Base-by-base conservation (phyloP, 2,797 vertebrate species). In the Sebastes kiyomatsui region DNA sequence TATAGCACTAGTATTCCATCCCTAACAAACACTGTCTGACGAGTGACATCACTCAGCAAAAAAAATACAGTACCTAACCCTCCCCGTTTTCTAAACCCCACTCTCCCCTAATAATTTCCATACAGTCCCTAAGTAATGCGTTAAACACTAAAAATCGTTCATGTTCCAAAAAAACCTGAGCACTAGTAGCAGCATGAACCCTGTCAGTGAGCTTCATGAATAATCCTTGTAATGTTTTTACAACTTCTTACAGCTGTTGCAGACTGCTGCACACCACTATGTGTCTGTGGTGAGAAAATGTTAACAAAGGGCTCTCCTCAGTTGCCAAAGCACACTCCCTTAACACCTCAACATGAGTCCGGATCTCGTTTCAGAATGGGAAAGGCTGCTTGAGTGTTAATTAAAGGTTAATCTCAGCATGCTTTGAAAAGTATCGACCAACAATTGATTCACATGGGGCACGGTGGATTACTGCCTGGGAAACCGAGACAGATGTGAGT, bases 391-490 rank as follows among this genome's bases (percentile, higher is more conserved):
- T 35, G 9, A 7, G 25, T 62, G 71, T 52, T 70, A 38, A 80
- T 74, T 65, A 69, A 77, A 86, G 27, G 16, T 55, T 64, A 27
- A 79, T 76, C 56, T n/a, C 65, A 11, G 56, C 23, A 1, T 16
- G 35, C 13, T 54, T 38, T 22, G 49, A 54, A 42, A 25, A 32
- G 28, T 65, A 52, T 52, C n/a, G 12, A 18, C 28, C 33, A 22
- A 16, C 66, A 27, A 32, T 1, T 35, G 67, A 75, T 38, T 65
- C 38, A 18, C 27, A 30, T 67, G 16, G 52, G 6, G 60, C 14
- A 25, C 25, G 9, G 42, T 7, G 67, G 60, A 77, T 61, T n/a
- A 18, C 72, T 30, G 68, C 22, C 73, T 42, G 32, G 8, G 62
- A 69, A 46, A 46, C 22, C 4, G 6, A 64, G 7, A 32, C 35